phyloP scores from a whole-genome alignment of 1,140 invertebrate species.

The Drosophila prosaltans region DNA sequence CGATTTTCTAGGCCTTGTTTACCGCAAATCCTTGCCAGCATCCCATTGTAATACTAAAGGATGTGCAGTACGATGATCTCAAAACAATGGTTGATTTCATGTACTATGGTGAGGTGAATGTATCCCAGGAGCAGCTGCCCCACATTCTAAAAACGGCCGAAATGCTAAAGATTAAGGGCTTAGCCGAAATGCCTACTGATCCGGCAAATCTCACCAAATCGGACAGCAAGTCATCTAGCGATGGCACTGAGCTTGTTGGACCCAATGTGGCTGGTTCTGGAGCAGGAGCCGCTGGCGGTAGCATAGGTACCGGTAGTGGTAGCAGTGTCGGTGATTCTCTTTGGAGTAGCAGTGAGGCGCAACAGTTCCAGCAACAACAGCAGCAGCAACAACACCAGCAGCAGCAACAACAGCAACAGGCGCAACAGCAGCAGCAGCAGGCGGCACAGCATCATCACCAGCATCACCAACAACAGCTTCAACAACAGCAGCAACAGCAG shows the following conservation, averaged over 20 bases:
- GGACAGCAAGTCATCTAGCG: conserved; percentile 84
- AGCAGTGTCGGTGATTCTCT: conserved; percentile 77
- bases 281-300: conserved; percentile 53
- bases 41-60: conserved; percentile 95
- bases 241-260: conserved; percentile 70
- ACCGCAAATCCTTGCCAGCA: conserved; percentile 94
- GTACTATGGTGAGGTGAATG: conserved; percentile 96
- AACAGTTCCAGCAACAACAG: conserved; percentile 78
- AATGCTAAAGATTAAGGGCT: conserved; percentile 93
- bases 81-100: conserved; percentile 96
- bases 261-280: conserved; percentile 49
- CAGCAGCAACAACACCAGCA: conserved; percentile 65
- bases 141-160: conserved; percentile 94
- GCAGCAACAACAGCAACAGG: conserved; percentile 65
- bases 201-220: conserved; percentile 88
- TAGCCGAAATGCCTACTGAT: conserved; percentile 91
- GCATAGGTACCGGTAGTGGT: conserved; percentile 61
- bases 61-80: conserved; percentile 93
- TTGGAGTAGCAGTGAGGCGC: conserved; percentile 80
- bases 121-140: conserved; percentile 93
- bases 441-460: conserved; percentile 61
- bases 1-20: conserved; percentile 87
- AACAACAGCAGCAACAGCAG: conserved; percentile 70
- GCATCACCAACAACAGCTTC: conserved; percentile 59
- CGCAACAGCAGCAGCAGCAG: conserved; percentile 65